Conservation (phyloP, 2,113 vertebrate genomes). For the Megaptera novaeangliae region DNA sequence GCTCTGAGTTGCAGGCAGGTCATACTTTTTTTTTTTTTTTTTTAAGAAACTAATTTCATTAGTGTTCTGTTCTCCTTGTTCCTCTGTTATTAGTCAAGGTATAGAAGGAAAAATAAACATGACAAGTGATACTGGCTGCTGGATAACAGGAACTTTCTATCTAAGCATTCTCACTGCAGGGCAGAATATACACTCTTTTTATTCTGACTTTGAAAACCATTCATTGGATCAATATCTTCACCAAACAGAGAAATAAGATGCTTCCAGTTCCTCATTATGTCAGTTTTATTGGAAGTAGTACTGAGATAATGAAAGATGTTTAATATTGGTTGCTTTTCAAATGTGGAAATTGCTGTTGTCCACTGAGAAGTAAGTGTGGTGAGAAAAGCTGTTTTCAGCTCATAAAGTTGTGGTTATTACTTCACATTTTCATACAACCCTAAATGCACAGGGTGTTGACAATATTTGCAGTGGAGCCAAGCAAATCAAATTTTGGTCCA, state of each 20-base stretch:
- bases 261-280: not conserved
- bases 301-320: not conserved
- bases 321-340: not conserved
- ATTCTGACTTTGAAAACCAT: not conserved
- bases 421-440: conserved; percentile 63
- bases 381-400: conserved; percentile 63
- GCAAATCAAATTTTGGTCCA: conserved; percentile 48
- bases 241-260: not conserved
- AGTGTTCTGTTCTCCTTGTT: not conserved
- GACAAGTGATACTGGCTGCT: not conserved
- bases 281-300: not conserved
- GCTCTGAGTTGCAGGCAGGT: not conserved
- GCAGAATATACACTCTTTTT: not conserved
- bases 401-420: conserved; percentile 63
- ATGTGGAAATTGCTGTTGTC: conserved; percentile 43
- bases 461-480: conserved; percentile 62
- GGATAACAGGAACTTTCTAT: not conserved
- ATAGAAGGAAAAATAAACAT: not conserved
- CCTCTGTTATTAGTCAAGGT: not conserved
- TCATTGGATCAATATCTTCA: not conserved
- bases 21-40: not conserved
- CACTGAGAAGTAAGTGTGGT: conserved; percentile 31
- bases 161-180: not conserved
- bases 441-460: conserved; percentile 60
- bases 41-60: not conserved